A percentile compares a stretch with the other conserved stretches of the same genome.
Evolutionary conservation across 2,888 invertebrate species (phyloP).

Genomic region (Lycia hirtaria): DNA sequence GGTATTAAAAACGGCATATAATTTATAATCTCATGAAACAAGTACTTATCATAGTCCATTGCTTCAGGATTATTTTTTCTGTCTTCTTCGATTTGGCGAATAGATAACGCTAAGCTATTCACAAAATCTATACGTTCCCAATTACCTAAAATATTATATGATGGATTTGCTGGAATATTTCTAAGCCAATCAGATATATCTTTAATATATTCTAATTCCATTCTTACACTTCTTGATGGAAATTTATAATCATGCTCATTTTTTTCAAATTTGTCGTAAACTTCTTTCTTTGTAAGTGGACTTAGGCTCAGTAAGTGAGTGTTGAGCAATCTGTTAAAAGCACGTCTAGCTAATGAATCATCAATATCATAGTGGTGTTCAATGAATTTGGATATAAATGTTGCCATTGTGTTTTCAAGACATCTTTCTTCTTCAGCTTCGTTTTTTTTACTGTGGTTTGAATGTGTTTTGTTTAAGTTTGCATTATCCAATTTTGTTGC

Average conservation of each 20-base stretch:
- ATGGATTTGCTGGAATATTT: constrained; percentile 52
- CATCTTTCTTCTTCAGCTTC: constrained; percentile 39
- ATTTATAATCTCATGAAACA: constrained; percentile 47
- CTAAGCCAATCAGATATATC: constrained; percentile 68
- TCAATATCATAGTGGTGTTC: constrained; percentile 58
- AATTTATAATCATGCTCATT: constrained; percentile 39
- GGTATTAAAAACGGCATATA: constrained; percentile 52
- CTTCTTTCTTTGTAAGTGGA: constrained; percentile 49
- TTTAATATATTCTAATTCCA: constrained; percentile 62
- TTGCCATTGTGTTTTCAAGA: constrained; percentile 54
- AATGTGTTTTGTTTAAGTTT: not conserved
- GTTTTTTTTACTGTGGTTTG: constrained; percentile 12
- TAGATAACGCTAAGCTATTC: constrained; percentile 56
- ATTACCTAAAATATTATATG: constrained; percentile 53
- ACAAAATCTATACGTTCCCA: constrained; percentile 56
- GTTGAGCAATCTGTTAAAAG: constrained; percentile 57
- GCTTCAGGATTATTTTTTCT: constrained; percentile 45
- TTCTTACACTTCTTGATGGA: constrained; percentile 46
- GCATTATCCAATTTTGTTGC: constrained; percentile 16
- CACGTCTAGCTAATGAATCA: constrained; percentile 54
- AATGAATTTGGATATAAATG: constrained; percentile 59
- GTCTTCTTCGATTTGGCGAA: constrained; percentile 57
- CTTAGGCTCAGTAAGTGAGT: constrained; percentile 55
- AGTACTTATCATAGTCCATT: constrained; percentile 53
- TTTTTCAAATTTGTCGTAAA: constrained; percentile 48